Evolutionary conservation across 2,113 vertebrate species (phyloP).

Genomic region (Aramus guarauna): DNA sequence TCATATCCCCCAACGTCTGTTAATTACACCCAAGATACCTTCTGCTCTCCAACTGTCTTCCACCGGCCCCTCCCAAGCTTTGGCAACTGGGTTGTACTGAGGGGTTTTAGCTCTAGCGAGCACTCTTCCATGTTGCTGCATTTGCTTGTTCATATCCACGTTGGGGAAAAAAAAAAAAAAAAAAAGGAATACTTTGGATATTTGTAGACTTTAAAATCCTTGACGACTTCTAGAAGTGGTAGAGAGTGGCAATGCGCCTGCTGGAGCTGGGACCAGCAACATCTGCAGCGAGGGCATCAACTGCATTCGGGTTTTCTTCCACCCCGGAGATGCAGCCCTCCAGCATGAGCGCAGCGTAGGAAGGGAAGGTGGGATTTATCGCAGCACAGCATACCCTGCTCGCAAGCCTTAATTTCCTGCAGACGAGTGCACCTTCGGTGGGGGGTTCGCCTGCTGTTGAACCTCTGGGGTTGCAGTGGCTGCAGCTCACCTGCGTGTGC

Average conservation of each 20-base stretch:
- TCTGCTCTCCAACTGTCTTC: neutral
- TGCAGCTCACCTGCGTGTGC: neutral
- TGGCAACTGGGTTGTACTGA: accelerated
- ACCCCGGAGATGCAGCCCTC: neutral
- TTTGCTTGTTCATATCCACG: neutral
- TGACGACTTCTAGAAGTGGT: neutral
- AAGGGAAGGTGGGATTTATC: neutral
- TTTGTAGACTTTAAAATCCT: neutral
- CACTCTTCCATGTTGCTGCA: neutral
- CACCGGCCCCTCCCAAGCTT: neutral
- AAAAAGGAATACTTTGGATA: neutral
- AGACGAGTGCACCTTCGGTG: neutral
- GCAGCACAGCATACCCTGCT: neutral
- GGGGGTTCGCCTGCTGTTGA: neutral
- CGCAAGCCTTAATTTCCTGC: neutral
- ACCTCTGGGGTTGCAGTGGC: neutral
- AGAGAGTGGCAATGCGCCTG: neutral
- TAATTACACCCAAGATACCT: constrained; percentile 42
- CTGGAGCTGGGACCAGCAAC: neutral
- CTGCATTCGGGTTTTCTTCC: neutral
- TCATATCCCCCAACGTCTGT: neutral
- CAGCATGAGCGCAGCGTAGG: neutral
- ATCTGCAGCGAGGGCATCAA: neutral
- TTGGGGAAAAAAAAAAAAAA: neutral
- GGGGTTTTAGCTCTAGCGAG: neutral